Evolutionary conservation across 2,888 invertebrate genomes (phyloP).

Genomic region (Erannis defoliaria): DNA sequence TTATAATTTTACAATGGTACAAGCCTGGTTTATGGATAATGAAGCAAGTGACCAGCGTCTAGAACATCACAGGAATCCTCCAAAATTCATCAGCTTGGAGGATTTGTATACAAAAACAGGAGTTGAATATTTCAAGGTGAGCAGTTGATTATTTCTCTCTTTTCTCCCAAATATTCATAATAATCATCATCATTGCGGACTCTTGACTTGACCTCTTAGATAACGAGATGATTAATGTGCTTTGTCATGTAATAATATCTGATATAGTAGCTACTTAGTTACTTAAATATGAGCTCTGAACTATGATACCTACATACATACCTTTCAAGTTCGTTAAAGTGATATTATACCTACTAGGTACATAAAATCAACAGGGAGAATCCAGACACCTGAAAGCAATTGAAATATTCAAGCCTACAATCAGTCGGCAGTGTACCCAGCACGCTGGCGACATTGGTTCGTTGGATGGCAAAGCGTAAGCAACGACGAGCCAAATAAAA

Average conservation of each 20-base stretch:
- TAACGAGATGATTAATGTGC: slow-evolving; percentile 7
- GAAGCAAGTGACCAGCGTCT: slow-evolving; percentile 90
- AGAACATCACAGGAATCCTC: slow-evolving; percentile 93
- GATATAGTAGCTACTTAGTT: not conserved
- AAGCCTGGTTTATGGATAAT: slow-evolving; percentile 94
- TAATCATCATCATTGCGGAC: not conserved
- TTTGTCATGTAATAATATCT: not conserved
- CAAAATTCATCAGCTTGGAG: slow-evolving; percentile 89
- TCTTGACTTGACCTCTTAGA: slow-evolving; percentile 2
- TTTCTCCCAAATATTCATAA: not conserved
- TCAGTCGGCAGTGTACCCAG: too few species aligned
- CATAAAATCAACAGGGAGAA: too few species aligned
- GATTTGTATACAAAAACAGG: slow-evolving; percentile 91
- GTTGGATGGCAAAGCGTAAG: too few species aligned
- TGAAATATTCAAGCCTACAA: too few species aligned
- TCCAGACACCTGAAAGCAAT: too few species aligned
- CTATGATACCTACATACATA: too few species aligned
- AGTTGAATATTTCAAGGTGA: slow-evolving; percentile 96
- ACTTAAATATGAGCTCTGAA: too few species aligned
- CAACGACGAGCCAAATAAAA: too few species aligned
- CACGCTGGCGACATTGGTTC: too few species aligned
- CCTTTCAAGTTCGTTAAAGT: too few species aligned
- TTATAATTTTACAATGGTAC: slow-evolving; percentile 89
- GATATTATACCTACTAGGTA: too few species aligned
- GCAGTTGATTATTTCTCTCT: not conserved